Percentiles rank a stretch among this genome's conserved stretches.
phyloP scores from a whole-genome alignment of 2,113 vertebrate genomes.

The Lophochroa leadbeateri region DNA sequence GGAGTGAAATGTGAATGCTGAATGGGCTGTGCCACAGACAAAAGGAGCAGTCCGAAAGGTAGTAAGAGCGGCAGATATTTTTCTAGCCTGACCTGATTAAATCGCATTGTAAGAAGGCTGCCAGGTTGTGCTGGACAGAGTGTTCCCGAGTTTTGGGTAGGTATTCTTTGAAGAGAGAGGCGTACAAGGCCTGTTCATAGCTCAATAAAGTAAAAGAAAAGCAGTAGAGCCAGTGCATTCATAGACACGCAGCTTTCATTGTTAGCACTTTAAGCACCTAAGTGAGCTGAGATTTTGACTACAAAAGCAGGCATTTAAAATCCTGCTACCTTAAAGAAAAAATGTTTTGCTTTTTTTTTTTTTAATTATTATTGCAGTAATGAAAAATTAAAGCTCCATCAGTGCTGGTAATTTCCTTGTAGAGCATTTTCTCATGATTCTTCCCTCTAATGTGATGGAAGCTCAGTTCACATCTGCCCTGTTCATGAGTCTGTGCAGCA shows the following conservation, averaged over 20 bases:
- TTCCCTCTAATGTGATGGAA: neutral
- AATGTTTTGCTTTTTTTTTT: neutral
- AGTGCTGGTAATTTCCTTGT: neutral
- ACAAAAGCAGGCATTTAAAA: neutral
- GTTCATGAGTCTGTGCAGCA: neutral
- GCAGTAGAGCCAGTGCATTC: neutral
- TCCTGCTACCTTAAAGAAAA: neutral
- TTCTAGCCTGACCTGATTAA: neutral
- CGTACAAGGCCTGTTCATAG: neutral
- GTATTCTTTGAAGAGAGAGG: neutral
- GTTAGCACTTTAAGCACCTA: neutral
- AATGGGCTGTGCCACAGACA: rapidly evolving
- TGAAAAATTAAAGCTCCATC: neutral
- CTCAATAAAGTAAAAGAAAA: neutral
- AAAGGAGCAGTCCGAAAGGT: neutral
- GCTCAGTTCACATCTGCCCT: neutral
- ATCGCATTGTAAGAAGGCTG: neutral
- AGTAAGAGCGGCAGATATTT: neutral
- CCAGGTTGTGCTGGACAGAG: neutral
- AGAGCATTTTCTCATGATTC: neutral
- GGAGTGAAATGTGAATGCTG: neutral
- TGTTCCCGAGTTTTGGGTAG: neutral
- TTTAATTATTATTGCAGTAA: neutral
- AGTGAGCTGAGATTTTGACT: neutral
- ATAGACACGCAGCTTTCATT: neutral